Base-by-base conservation (phyloP, 2,113 vertebrate genomes). In the Petroica traversi region DNA sequence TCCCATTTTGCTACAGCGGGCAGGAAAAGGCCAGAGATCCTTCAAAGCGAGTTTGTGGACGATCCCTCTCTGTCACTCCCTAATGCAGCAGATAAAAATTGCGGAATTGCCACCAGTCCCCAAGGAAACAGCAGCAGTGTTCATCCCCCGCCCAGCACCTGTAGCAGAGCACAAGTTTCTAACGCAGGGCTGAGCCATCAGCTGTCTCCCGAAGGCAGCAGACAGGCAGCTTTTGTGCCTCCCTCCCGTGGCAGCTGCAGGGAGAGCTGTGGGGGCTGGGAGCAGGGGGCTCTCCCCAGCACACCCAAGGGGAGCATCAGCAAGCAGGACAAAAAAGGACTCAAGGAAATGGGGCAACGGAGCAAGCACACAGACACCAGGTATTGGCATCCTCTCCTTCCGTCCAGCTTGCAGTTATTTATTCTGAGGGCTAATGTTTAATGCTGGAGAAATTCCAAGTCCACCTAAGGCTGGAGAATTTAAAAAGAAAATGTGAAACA, bases 221-320 rank as follows among this genome's bases (percentile, higher is more conserved):
- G 43, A 93, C 92, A 95, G 88, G 34, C 55, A 62, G 82, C 89
- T 88, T 95, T 88, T 96, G 96, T 97, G 91, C 87, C 83, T 77
- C 52, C 64, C 74, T 46, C 34, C 14, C 18, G 11, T 4, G 54
- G 95, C 96, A 96, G 95, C 94, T 97, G 95, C 94, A 69, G 49
- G 41, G 33, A 88, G 59, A 77, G 64, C 34, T 19, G 7, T 6
- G 80, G 89, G 91, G 73, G 89, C 80, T 83, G 91, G 57, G 79
- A 88, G 69, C 3, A 11, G 72, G 75, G 48, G 54, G 25, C 11
- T 73, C 71, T 88, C 66, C 84, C 43, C 41, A 80, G 12, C 41
- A 66, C 45, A 46, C n/a, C 45, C 87, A 15, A 43, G 43, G 36
- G 16, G 4, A 64, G 54, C 77, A 95, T 14, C 84, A 54, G 52